Conservation (phyloP, 2,888 invertebrate genomes). For the Merodon equestris region DNA sequence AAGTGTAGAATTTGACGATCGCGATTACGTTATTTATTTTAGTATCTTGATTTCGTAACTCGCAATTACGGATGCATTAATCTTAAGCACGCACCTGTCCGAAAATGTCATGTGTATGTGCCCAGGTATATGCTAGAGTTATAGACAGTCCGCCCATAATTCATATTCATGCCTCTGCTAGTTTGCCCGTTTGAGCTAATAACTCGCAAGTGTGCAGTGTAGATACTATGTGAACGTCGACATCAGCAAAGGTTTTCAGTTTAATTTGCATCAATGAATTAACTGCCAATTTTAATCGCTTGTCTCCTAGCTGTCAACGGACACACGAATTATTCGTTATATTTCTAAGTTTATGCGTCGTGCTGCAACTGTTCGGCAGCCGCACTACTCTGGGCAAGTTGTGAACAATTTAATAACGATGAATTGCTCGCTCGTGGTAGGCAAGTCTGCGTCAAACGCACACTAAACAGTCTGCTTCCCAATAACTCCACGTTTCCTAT, state of each 20-base stretch:
- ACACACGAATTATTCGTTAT: conserved; percentile 41
- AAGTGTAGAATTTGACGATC: conserved; percentile 41
- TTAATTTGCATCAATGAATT: conserved; percentile 68
- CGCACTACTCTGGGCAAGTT: conserved; percentile 49
- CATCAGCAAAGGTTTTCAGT: conserved; percentile 48
- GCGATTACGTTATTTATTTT: conserved; percentile 50
- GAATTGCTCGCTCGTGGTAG: conserved; percentile 62
- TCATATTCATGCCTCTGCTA: conserved; percentile 57
- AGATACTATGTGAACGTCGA: neutral
- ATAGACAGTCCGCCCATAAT: conserved; percentile 45
- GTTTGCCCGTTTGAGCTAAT: conserved; percentile 41
- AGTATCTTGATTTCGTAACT: conserved; percentile 60
- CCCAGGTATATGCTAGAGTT: neutral
- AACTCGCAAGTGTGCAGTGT: conserved; percentile 31
- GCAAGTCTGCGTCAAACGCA: conserved; percentile 29
- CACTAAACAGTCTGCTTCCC: conserved; percentile 18
- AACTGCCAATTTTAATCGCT: conserved; percentile 68
- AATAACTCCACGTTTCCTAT: conserved; percentile 38
- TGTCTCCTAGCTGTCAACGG: conserved; percentile 64
- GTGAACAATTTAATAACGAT: conserved; percentile 66
- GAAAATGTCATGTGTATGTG: conserved; percentile 18
- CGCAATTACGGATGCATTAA: conserved; percentile 65
- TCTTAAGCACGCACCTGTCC: conserved; percentile 62
- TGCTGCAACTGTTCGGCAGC: conserved; percentile 2
- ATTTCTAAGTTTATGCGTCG: conserved; percentile 7